Evolutionary conservation across 2,113 vertebrate genomes (phyloP).

Genomic region (Melanerpes aurifrons): DNA sequence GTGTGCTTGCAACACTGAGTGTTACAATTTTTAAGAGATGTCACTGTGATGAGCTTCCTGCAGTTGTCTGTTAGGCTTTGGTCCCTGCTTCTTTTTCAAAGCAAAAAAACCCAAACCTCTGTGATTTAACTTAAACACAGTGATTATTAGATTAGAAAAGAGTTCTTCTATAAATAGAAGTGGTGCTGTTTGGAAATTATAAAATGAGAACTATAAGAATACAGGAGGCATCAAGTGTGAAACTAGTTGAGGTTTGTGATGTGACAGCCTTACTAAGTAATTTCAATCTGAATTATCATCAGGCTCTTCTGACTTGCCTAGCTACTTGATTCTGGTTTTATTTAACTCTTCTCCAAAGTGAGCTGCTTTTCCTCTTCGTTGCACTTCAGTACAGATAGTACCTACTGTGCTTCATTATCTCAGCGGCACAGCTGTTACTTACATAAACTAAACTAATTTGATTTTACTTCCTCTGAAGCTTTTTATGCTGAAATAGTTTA

Average conservation of each 20-base stretch:
- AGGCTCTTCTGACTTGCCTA: not conserved
- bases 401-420: constrained; percentile 55
- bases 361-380: constrained; percentile 26
- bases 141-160: not conserved
- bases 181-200: not conserved
- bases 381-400: constrained; percentile 24
- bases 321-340: constrained; percentile 11
- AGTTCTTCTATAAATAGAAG: not conserved
- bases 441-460: constrained; percentile 30
- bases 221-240: not conserved
- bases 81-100: not conserved
- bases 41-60: not conserved
- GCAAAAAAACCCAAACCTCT: not conserved
- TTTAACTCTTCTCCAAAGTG: not conserved
- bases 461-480: constrained; percentile 28
- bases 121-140: not conserved
- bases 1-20: not conserved
- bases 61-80: not conserved
- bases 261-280: not conserved
- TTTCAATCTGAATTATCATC: not conserved
- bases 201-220: not conserved
- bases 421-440: constrained; percentile 8
- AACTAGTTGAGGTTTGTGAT: not conserved
- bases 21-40: not conserved
- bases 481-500: constrained; percentile 37